Conservation (phyloP, 1,140 invertebrate species). For the Drosophila navojoa region DNA sequence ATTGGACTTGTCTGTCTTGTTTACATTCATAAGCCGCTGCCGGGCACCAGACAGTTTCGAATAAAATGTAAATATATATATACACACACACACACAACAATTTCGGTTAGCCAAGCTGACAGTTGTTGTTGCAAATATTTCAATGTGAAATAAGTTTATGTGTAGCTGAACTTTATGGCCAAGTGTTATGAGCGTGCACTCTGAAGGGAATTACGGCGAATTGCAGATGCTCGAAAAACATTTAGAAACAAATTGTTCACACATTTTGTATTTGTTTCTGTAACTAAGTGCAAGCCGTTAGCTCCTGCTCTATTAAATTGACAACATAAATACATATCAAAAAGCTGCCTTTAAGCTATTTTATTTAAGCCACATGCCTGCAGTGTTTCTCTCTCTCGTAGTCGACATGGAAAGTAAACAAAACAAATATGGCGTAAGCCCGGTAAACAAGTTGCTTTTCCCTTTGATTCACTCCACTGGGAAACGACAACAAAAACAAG, state of each 20-base stretch:
- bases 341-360: slow-evolving; percentile 6
- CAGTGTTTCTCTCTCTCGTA: neutral
- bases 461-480: slow-evolving; percentile 35
- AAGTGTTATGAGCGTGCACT: no score
- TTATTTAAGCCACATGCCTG: slow-evolving; percentile 7
- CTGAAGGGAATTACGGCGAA: no score
- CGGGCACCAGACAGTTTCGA: slow-evolving; percentile 18
- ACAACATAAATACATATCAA: neutral
- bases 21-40: slow-evolving; percentile 52
- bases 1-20: slow-evolving; percentile 36
- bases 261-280: neutral
- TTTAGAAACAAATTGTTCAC: neutral
- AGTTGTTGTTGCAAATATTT: slow-evolving; percentile 18
- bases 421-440: slow-evolving; percentile 45
- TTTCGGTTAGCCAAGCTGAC: slow-evolving; percentile 20
- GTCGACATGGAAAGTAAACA: slow-evolving; percentile 1
- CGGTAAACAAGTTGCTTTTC: slow-evolving; percentile 68
- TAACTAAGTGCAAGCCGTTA: neutral
- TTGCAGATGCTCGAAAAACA: neutral
- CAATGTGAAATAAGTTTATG: slow-evolving; percentile 10
- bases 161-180: neutral
- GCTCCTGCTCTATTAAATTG: slow-evolving; percentile 11
- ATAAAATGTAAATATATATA: slow-evolving; percentile 18
- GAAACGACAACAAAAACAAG: neutral
- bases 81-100: slow-evolving; percentile 12